Evolutionary conservation across 2,888 invertebrate genomes (phyloP).

Genomic region (Therioaphis trifolii): DNA sequence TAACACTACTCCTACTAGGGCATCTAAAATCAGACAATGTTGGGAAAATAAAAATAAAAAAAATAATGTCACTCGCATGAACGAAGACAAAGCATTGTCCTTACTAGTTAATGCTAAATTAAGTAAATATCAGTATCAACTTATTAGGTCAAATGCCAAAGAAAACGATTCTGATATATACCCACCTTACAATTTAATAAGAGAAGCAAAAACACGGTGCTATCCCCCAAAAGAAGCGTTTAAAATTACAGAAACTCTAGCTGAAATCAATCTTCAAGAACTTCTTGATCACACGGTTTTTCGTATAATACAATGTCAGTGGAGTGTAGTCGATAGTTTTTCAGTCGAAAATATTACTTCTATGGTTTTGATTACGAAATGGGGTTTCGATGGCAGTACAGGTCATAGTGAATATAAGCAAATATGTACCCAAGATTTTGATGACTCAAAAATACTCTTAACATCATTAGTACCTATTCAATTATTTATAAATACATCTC

Average conservation of each 20-base stretch:
- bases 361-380: slow-evolving; percentile 29
- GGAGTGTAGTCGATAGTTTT: slow-evolving; percentile 29
- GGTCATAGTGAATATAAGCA: slow-evolving; percentile 27
- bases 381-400: slow-evolving; percentile 32
- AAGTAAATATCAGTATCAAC: neutral
- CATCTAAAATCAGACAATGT: neutral
- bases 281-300: slow-evolving; percentile 25
- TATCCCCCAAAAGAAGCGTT: slow-evolving; percentile 11
- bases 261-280: slow-evolving; percentile 33
- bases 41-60: slow-evolving; percentile 21
- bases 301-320: slow-evolving; percentile 33
- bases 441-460: no score
- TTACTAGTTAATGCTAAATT: slow-evolving; percentile 23
- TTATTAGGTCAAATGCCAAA: slow-evolving; percentile 20
- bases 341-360: slow-evolving; percentile 15
- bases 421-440: slow-evolving; percentile 28
- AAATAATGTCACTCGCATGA: neutral
- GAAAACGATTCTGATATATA: slow-evolving; percentile 11
- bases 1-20: neutral
- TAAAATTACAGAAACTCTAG: no score
- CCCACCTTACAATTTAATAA: neutral
- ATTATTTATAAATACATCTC: neutral
- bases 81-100: neutral
- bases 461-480: no score
- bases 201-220: slow-evolving; percentile 21